Evolutionary conservation across 2,888 invertebrate species (phyloP), one percentile per base, ranked within the genome.

Genomic region (Harmothoe impar): DNA sequence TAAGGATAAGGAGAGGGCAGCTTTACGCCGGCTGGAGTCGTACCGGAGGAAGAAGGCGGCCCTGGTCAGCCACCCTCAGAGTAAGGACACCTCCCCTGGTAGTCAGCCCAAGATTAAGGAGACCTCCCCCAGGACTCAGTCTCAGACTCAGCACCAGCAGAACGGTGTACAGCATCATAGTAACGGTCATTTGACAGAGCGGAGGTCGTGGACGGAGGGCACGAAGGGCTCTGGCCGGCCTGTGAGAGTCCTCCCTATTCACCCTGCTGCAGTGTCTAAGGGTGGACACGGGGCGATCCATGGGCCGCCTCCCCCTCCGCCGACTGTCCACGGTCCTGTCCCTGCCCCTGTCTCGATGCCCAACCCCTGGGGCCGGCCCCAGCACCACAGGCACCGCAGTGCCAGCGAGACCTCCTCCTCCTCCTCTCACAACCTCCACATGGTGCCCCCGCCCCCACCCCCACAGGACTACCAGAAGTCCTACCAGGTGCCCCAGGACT

Each of bases 21-120:
- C 54, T 1, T 25, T 86, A 10, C 52, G 86, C 31, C 51, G 33
- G 54, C 31, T 86, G 52, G 86, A 86, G 54, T 54, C 20, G 25
- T 54, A 86, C 56, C 20, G 31, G 20, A 86, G 29, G 56, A 86
- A 54, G 31, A 86, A 86, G 56, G 54, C 84, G 3, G 84, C 84
- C 23, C 20, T 72, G 72, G 72, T 72, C 62, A 62, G 62, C 62
- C 62, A 20, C 20, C 20, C 62, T n/a, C 12, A 3, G 3, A 7
- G 3, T 43, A 43, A 10, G 43, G 43, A 43, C 3, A 3, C 43
- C 43, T n/a, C n/a, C 84, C 23, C 20, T 72, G 72, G 72, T 72
- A 62, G 62, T 15, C 62, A 20, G 0, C 20, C 62, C 20, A 3
- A 3, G 3, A 7, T 43, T 43, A 43, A 10, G 43, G 43, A 43